Conservation (phyloP, 2,888 invertebrate genomes). For the Leptinotarsa haldemani region DNA sequence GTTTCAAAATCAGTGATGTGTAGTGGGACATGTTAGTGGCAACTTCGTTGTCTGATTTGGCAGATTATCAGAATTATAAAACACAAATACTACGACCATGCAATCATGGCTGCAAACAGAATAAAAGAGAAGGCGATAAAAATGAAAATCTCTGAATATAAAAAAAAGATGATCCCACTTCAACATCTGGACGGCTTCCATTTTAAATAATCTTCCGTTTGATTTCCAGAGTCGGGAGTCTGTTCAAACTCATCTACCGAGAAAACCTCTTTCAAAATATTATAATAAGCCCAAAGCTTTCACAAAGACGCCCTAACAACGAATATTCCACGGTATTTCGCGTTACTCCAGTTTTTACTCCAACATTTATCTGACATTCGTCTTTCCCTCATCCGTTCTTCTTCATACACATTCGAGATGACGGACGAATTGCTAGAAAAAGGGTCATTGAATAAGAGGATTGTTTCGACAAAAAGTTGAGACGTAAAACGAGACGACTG, state of each 20-base stretch:
- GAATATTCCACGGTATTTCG: conserved; percentile 3
- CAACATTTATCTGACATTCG: conserved; percentile 2
- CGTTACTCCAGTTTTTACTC: neutral
- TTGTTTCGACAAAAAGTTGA: neutral
- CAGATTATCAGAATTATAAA: neutral
- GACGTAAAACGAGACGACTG: neutral
- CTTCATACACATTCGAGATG: neutral
- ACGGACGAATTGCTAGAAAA: neutral
- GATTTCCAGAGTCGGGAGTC: conserved; percentile 3
- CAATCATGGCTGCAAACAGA: neutral
- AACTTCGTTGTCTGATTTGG: neutral
- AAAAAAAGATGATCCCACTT: neutral
- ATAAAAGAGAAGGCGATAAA: neutral
- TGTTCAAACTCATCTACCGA: conserved; percentile 1
- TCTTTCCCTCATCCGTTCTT: neutral
- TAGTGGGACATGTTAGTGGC: no score
- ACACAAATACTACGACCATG: neutral
- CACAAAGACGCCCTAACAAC: conserved; percentile 4
- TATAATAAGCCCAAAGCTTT: conserved; percentile 15
- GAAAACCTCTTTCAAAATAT: conserved; percentile 6
- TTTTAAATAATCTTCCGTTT: conserved; percentile 2
- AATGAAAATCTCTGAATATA: neutral
- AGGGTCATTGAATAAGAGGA: neutral
- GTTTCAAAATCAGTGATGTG: no score
- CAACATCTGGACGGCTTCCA: neutral